Conservation (phyloP, 2,888 invertebrate genomes). For the Pyrgus malvae region DNA sequence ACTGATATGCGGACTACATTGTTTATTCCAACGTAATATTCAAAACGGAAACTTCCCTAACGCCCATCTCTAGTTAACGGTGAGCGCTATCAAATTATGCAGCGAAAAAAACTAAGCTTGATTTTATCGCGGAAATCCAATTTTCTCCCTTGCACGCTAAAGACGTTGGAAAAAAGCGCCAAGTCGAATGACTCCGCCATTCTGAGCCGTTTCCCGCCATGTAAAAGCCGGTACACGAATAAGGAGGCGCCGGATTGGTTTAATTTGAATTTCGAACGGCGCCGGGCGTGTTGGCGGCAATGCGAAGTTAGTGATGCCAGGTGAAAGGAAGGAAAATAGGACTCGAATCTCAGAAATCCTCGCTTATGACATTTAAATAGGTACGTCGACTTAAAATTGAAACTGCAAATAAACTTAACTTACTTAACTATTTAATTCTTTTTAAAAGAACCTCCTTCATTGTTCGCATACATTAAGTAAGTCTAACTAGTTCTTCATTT, state of each 20-base stretch:
- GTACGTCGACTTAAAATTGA: too few relatives aligned
- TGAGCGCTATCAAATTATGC: constrained; percentile 67
- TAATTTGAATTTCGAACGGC: constrained; percentile 80
- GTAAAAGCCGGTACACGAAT: constrained; percentile 78
- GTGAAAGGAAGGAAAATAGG: constrained; percentile 9
- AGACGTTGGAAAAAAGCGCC: constrained; percentile 80
- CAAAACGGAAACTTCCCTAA: neutral
- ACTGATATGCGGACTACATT: too few relatives aligned
- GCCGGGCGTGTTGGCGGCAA: constrained; percentile 49
- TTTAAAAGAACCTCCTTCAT: too few relatives aligned
- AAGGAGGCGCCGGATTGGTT: constrained; percentile 81
- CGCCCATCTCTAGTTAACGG: constrained; percentile 32
- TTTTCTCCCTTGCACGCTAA: constrained; percentile 81
- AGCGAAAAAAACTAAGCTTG: constrained; percentile 68
- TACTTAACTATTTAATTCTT: too few relatives aligned
- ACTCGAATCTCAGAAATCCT: neutral
- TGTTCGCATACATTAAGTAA: too few relatives aligned
- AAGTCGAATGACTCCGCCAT: constrained; percentile 79
- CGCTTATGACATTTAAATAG: too few relatives aligned
- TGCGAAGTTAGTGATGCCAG: constrained; percentile 22
- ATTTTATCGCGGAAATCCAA: constrained; percentile 82
- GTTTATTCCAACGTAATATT: too few relatives aligned
- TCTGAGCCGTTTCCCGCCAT: constrained; percentile 76
- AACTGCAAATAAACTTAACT: too few relatives aligned
- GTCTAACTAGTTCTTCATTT: too few relatives aligned